Percentiles rank a stretch among this genome's conserved stretches.
Evolutionary conservation across 2,113 vertebrate genomes (phyloP).

Genomic region (Origma solitaria): DNA sequence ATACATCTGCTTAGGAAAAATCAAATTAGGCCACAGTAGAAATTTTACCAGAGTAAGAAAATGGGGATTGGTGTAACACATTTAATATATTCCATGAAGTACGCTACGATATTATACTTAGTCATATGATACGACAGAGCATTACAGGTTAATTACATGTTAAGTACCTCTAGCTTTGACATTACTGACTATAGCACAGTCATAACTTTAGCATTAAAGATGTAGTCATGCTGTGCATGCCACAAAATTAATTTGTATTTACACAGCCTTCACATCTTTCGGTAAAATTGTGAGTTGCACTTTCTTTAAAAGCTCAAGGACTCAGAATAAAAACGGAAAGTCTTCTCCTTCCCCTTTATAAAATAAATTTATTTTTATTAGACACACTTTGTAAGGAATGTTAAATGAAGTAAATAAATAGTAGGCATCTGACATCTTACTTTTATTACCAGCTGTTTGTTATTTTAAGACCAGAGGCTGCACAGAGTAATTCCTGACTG

Average conservation of each 20-base stretch:
- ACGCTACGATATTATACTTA: not conserved
- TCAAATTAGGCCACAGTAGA: not conserved
- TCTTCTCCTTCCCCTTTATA: not conserved
- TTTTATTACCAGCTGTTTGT: not conserved
- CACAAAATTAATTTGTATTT: not conserved
- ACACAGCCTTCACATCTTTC: not conserved
- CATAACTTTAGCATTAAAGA: not conserved
- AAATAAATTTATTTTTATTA: not conserved
- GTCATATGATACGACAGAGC: not conserved
- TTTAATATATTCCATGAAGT: not conserved
- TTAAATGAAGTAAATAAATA: not conserved
- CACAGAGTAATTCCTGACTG: not conserved
- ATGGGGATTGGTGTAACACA: fast-evolving
- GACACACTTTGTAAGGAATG: not conserved
- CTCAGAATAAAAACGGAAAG: not conserved
- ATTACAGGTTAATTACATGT: conserved; percentile 33
- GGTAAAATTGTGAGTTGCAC: not conserved
- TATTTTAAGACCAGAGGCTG: not conserved
- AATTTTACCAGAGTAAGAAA: not conserved
- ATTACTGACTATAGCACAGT: not conserved
- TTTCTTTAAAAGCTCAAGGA: not conserved
- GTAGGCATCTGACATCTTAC: not conserved
- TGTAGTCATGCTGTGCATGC: not conserved
- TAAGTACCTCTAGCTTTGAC: conserved; percentile 17
- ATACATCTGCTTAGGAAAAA: conserved; percentile 3